Evolutionary conservation across 2,888 invertebrate species (phyloP).

Genomic region (Meiosimyza platycephala): DNA sequence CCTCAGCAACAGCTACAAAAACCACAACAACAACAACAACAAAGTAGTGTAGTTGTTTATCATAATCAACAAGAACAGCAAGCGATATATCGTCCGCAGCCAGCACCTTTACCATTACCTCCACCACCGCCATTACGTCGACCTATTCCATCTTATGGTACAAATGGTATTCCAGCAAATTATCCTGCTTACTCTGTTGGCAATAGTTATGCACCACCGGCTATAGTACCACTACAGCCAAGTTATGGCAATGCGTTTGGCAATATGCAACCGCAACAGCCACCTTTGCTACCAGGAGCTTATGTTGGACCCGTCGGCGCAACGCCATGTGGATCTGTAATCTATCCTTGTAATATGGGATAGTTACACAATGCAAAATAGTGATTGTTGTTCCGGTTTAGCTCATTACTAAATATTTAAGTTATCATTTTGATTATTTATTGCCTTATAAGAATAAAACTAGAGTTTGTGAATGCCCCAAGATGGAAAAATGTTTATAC

Average conservation of each 20-base stretch:
- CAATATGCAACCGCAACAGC: neutral
- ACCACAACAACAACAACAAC: too few relatives aligned
- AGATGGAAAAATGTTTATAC: too few relatives aligned
- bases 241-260: neutral
- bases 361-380: neutral
- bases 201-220: neutral
- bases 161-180: neutral
- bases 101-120: too few relatives aligned
- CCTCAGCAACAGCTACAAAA: conserved; percentile 40
- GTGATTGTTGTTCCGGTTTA: too few relatives aligned
- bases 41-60: conserved; percentile 53
- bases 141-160: too few relatives aligned
- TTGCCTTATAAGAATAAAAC: too few relatives aligned
- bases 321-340: conserved; percentile 9
- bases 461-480: too few relatives aligned
- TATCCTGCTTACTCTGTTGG: neutral
- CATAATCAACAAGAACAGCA: conserved; percentile 51
- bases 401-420: too few relatives aligned
- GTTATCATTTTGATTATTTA: too few relatives aligned
- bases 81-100: too few relatives aligned
- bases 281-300: neutral
- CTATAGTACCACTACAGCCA: neutral
- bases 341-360: conserved; percentile 20
- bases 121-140: neutral
- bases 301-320: neutral